Evolutionary conservation across 2,797 vertebrate species (phyloP).

Genomic region (Helicolenus hilgendorfi): DNA sequence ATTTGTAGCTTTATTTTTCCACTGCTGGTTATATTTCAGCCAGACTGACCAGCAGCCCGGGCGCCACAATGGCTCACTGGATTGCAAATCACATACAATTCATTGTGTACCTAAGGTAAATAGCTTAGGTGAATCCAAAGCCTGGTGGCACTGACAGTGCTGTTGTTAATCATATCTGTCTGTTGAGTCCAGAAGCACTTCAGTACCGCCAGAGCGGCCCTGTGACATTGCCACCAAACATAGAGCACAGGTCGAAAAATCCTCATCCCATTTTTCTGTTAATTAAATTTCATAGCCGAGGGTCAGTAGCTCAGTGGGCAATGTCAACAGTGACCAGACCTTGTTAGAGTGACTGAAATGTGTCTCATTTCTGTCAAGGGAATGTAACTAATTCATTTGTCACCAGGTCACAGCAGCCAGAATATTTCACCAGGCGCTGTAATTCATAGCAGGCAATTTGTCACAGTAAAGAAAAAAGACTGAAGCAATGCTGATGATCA

Average conservation of each 20-base stretch:
- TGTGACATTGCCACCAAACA: slow-evolving; percentile 45
- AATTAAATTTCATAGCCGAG: slow-evolving; percentile 69
- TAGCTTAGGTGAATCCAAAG: slow-evolving; percentile 39
- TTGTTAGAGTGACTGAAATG: slow-evolving; percentile 62
- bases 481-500: slow-evolving; percentile 23
- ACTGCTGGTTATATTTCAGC: slow-evolving; percentile 45
- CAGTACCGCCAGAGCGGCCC: slow-evolving; percentile 13
- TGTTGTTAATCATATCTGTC: slow-evolving; percentile 46
- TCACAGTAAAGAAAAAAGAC: slow-evolving; percentile 21
- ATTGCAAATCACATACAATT: slow-evolving; percentile 46
- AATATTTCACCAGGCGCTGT: slow-evolving; percentile 37
- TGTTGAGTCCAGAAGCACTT: slow-evolving; percentile 27
- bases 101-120: slow-evolving; percentile 50
- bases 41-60: slow-evolving; percentile 21
- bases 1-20: slow-evolving; percentile 59
- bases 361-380: slow-evolving; percentile 56
- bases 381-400: slow-evolving; percentile 72
- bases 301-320: slow-evolving; percentile 60
- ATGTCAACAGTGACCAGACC: slow-evolving; percentile 43
- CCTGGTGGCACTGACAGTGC: neutral
- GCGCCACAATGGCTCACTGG: slow-evolving; percentile 22
- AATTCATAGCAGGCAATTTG: slow-evolving; percentile 29
- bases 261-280: slow-evolving; percentile 63
- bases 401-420: slow-evolving; percentile 49
- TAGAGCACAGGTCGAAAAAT: slow-evolving; percentile 30